Percentiles rank a stretch among this genome's conserved stretches.
Evolutionary conservation across 2,113 vertebrate genomes (phyloP).

Genomic region (Scortum barcoo): DNA sequence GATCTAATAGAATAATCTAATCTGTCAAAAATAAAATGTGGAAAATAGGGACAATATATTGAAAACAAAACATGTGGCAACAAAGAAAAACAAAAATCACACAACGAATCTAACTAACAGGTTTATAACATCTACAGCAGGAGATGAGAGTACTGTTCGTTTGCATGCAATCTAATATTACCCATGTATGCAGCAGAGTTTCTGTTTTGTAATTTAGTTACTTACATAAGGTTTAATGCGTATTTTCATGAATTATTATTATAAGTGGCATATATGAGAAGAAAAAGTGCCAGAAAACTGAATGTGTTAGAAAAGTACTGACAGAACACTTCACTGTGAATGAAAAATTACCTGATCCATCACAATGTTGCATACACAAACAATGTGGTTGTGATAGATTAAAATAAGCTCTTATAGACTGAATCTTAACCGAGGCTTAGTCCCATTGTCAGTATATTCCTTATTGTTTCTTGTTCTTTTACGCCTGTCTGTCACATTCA

Average conservation of each 20-base stretch:
- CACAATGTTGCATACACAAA: neutral
- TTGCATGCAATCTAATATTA: neutral
- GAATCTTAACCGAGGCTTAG: slow-evolving; percentile 5
- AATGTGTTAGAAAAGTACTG: neutral
- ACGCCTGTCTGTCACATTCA: slow-evolving; percentile 62
- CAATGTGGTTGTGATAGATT: neutral
- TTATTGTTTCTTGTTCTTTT: slow-evolving; percentile 1
- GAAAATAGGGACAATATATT: neutral
- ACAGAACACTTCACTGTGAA: neutral
- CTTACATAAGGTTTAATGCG: slow-evolving; percentile 7
- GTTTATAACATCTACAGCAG: neutral
- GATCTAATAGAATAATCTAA: neutral
- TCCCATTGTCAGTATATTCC: slow-evolving; percentile 12
- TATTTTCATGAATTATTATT: neutral
- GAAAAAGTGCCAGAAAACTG: neutral
- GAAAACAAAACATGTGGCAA: neutral
- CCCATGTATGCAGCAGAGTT: neutral
- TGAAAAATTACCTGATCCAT: neutral
- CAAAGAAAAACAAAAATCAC: neutral
- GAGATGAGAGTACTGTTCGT: neutral
- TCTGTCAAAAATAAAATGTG: neutral
- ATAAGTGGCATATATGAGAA: neutral
- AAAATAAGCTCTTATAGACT: neutral
- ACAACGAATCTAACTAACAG: neutral
- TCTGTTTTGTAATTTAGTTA: neutral